Evolutionary conservation across 2,797 vertebrate genomes (phyloP), one percentile per base, ranked within the genome.

Genomic region (Micrastur ruficollis): DNA sequence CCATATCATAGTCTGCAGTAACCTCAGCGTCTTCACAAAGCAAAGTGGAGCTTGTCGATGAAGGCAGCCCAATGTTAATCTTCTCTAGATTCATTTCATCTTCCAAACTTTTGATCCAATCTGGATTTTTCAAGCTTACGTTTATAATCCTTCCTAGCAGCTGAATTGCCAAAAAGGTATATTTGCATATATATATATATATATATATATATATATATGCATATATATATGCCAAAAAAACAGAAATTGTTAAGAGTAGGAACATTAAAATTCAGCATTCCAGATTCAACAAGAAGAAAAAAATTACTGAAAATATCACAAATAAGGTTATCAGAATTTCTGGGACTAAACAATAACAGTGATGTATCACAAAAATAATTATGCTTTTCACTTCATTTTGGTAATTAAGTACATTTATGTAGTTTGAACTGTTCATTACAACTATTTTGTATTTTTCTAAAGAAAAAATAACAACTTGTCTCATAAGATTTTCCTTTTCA

Each of bases 51-150:
- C 99, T 99, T 73, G 99, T 98, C 0, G 99, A 99, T 31, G 98
- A 98, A 25, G 99, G 99, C 88, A 99, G 98, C 9, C 98, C 98
- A 72, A 98, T 98, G 68, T 98, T 99, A 96, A 99, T 99, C 96
- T 99, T 98, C 95, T 99, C 99, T 63, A 99, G 98, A 52, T 98
- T 99, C 98, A 99, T 99, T 98, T 99, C 99, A 52, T 99, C 99
- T 97, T 99, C 99, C 83, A 99, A 98, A 96, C 98, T 99, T 96
- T 97, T 99, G 93, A 99, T 99, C 99, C 99, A 99, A 63, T 99
- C 99, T 21, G 99, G 98, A 92, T 99, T 99, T 98, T 99, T 99
- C 95, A 99, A 98, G 90, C 98, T 98, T 97, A 99, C 98, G 82
- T 98, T 98, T 83, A 99, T 97, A 62, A 98, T 96, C 90, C 98